Base-by-base conservation (phyloP, 1,140 invertebrate genomes). In the Whitmania pigra region DNA sequence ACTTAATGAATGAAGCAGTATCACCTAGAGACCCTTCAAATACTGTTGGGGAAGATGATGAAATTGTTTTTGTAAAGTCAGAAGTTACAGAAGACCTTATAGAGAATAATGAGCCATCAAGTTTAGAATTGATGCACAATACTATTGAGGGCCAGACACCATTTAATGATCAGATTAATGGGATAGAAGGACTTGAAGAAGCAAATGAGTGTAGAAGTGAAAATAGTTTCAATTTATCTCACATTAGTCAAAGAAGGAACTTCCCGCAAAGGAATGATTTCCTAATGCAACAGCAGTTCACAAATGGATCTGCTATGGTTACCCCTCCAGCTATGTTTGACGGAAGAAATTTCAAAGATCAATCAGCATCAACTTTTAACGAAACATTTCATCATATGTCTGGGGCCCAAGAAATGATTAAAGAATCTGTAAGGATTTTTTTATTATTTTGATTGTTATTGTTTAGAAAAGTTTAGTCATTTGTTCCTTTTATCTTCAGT, bases 1-100 rank as follows among this genome's bases (percentile, higher is more conserved):
- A 31, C 11, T 49, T 63, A 63, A 63, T 63, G 29, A 63, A 17
- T 25, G 57, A 63, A 63, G 29, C 57, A 63, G 11, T 31, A 63
- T 25, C 57, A 63, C 22, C 57, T 15, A 7, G 11, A 31, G 29
- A 22, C 11, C 22, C 57, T 11, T 25, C 57, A 63, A 63, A 63
- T 15, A 63, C 9, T 31, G 57, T 25, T 63, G 57, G 29, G 22
- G 57, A 15, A 63, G 57, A 63, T 25, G 57, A 63, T 22, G 57
- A 63, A 63, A 63, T 63, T 63, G 29, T 63, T 18, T 63, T 63
- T 63, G 57, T 63, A 17, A 63, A 63, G 29, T 63, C 57, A 25
- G 57, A 63, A 63, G 29, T 63, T 1, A 25, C 57, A 63, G 22
- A 63, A 63, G 57, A 63, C 57, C 57, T 63, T 22, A n/a, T n/a